Evolutionary conservation across 2,113 vertebrate species (phyloP), one percentile per base, ranked within the genome.

Genomic region (Syrrhaptes paradoxus): DNA sequence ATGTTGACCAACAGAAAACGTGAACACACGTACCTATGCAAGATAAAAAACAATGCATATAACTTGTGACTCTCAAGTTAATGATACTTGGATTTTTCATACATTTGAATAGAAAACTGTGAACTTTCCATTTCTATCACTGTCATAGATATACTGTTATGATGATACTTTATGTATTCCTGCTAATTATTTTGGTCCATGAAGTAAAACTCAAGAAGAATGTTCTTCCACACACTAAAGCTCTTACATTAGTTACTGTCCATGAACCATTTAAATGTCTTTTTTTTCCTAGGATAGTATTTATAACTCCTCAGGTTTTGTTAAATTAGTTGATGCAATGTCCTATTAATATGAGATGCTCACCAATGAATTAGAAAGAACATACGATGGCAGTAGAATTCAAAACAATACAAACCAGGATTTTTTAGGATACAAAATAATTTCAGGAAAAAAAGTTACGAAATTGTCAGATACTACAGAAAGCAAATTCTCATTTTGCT

Each of bases 1-100:
- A 97, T 99, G 99, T 17, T 99, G 99, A 91, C 99, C 99, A 46
- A 99, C 99, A 78, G 99, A 99, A 97, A 99, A 99, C 2, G 99
- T 99, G 96, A 99, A 99, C 62, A 99, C 99, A 46, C 99, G 98
- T 28, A 99, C 99, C 99, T 99, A 76, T 20, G 46, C 17, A 78
- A 93, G 87, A 78, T 32, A 95, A 93, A 94, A 84, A 86, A 0
- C 19, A 85, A 77, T 16, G 7, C 8, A 63, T 46, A 3, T 46
- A 68, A 70, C 5, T 5, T 85, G 13, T 46, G 8, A 89, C 2
- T 28, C 15, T 73, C 14, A 62, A 70, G 26, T n/a, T 45, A 89
- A 26, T 8, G 3, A 31, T 15, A 57, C 2, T 10, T 78, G 10
- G 8, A 66, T 20, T 54, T 63, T 75, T 83, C 31, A 81, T 32